Base-by-base conservation (phyloP, 2,797 vertebrate genomes). In the Etheostoma perlongum region DNA sequence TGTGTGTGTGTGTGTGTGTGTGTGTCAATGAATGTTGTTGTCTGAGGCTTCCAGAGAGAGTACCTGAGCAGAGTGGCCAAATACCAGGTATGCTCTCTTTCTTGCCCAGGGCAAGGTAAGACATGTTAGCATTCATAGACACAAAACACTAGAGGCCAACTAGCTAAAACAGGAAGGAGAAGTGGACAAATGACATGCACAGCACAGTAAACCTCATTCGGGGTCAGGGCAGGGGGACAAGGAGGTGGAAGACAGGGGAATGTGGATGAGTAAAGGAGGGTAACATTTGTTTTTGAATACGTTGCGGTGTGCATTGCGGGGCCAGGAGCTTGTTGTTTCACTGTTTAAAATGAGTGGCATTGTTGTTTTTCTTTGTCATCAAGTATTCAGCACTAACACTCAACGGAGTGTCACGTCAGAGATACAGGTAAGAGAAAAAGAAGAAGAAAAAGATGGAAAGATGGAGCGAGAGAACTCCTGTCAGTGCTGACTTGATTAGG, bases 41-140 rank as follows among this genome's bases (percentile, higher is more conserved):
- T 87, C 54, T 74, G 83, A 88, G 85, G 67, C 82, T 91, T 85
- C 89, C 84, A 79, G 83, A 89, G 89, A 88, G 77, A 75, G 81
- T 83, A 67, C 77, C 46, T n/a, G 59, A 79, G 86, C 84, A 79
- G 92, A 85, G 89, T 80, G 84, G 85, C 82, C 83, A 92, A 93
- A 90, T 74, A 93, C 48, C 74, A 85, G 78, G 84, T 88, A 85
- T 67, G 68, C 84, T 86, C 78, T 84, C 62, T 80, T 76, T 88
- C 88, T 86, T 74, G 93, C 92, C 93, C 88, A 88, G 89, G 93
- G 93, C 91, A 92, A 94, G 90, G 89, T 91, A 85, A 92, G 89
- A 87, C 74, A 62, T 68, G 91, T 92, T 93, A 90, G 89, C 89
- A 92, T 93, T 91, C 90, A 89, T 75, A 73, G 83, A 78, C 90